phyloP scores from a whole-genome alignment of 2,888 invertebrate species.

The Sminthurinus aureus region DNA sequence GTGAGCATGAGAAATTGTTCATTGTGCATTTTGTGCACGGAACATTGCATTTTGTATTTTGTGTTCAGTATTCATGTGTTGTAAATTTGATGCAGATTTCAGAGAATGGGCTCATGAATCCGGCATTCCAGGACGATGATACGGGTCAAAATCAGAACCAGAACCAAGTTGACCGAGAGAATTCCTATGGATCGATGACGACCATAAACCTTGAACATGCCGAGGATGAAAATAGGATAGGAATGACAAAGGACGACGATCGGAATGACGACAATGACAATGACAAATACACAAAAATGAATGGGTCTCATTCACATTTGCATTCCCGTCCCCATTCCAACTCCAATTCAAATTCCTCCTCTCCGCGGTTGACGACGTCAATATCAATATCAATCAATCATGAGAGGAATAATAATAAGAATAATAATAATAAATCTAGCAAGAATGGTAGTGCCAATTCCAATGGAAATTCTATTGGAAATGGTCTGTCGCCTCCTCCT shows the following conservation, averaged over 20 bases:
- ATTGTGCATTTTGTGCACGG: neutral
- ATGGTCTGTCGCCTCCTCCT: neutral
- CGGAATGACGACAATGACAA: too few relatives aligned
- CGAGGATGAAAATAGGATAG: constrained; percentile 22
- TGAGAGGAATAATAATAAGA: neutral
- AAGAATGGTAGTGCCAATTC: neutral
- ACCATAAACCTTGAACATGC: constrained; percentile 32
- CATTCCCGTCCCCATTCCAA: too few relatives aligned
- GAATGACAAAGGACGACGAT: constrained; percentile 2
- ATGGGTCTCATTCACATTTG: too few relatives aligned
- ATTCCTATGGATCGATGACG: constrained; percentile 27
- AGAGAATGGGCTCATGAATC: constrained; percentile 23
- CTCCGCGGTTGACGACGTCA: too few relatives aligned
- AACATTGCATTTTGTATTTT: neutral
- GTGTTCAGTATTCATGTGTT: neutral
- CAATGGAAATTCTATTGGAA: too few relatives aligned
- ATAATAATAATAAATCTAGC: neutral
- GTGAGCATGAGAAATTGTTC: too few relatives aligned
- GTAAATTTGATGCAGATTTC: neutral
- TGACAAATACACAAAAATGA: too few relatives aligned
- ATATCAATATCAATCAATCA: neutral
- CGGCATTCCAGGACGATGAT: constrained; percentile 12
- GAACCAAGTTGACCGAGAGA: neutral
- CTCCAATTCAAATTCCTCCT: too few relatives aligned
- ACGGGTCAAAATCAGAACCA: neutral